Conservation (phyloP, 2,113 vertebrate genomes). For the Phaetusa simplex region DNA sequence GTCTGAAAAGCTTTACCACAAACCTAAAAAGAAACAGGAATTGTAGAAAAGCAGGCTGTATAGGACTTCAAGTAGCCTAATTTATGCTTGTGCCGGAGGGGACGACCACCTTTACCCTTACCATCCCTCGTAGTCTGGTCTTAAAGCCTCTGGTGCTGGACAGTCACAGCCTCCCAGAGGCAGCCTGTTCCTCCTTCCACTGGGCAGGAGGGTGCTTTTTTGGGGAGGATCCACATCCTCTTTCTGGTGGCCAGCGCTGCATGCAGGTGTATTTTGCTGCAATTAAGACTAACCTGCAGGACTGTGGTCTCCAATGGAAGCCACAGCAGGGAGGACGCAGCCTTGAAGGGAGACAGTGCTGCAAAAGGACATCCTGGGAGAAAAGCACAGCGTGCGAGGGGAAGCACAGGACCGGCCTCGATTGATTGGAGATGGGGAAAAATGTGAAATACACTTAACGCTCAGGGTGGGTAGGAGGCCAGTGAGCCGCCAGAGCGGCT, state of each 20-base stretch:
- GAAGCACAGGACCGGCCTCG: not conserved
- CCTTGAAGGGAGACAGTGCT: not conserved
- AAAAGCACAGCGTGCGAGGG: not conserved
- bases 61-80: not conserved
- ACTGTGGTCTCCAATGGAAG: not conserved
- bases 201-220: not conserved
- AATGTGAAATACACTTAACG: not conserved
- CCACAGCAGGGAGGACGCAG: not conserved
- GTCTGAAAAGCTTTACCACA: not conserved
- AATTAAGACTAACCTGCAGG: not conserved
- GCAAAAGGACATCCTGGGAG: not conserved
- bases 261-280: not conserved
- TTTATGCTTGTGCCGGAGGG: not conserved
- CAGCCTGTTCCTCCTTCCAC: not conserved
- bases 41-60: not conserved
- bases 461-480: not conserved
- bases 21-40: not conserved
- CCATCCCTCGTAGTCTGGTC: not conserved
- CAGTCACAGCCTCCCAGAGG: accelerated
- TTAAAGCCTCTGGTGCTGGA: not conserved
- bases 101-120: not conserved
- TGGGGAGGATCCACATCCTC: not conserved
- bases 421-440: not conserved
- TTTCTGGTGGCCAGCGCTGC: not conserved
- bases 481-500: accelerated